These are phyloP conservation scores for Phrixothrix hirtus DNA, from an alignment of 2,888 invertebrate genomes.

Conservation along the genomic window DNA sequence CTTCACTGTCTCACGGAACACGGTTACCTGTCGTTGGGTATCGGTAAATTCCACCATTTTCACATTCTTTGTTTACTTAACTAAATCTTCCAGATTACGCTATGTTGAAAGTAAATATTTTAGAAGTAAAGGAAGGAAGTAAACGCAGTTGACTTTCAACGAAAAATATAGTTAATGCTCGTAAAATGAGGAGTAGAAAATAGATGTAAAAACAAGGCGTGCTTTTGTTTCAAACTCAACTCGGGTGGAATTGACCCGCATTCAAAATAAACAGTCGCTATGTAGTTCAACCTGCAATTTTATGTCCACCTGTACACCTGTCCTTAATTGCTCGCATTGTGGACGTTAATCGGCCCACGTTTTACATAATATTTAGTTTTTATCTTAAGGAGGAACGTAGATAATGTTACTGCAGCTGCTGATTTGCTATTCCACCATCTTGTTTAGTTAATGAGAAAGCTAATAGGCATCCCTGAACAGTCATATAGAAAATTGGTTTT, in stretches of 20 bases:
- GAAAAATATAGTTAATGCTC: too few species aligned
- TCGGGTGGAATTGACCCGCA: too few species aligned
- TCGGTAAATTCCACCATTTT: constrained; percentile 12
- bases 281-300: constrained; percentile 13
- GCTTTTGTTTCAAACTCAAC: too few species aligned
- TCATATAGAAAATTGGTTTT: background rate
- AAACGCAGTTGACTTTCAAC: too few species aligned
- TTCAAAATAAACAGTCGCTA: too few species aligned
- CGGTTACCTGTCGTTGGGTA: constrained; percentile 13
- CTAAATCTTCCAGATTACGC: too few species aligned
- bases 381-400: constrained; percentile 6
- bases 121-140: too few species aligned
- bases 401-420: constrained; percentile 13
- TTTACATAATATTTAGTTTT: constrained; percentile 21
- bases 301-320: constrained; percentile 20
- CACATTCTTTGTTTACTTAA: too few species aligned
- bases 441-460: background rate
- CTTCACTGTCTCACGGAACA: constrained; percentile 17
- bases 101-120: too few species aligned
- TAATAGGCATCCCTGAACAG: background rate
- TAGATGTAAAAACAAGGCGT: too few species aligned
- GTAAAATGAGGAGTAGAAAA: too few species aligned
- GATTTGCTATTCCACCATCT: background rate
- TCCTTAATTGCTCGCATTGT: constrained; percentile 24
- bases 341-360: constrained; percentile 21